Base-by-base conservation (phyloP, 1,140 invertebrate species). In the Phthorimaea operculella region DNA sequence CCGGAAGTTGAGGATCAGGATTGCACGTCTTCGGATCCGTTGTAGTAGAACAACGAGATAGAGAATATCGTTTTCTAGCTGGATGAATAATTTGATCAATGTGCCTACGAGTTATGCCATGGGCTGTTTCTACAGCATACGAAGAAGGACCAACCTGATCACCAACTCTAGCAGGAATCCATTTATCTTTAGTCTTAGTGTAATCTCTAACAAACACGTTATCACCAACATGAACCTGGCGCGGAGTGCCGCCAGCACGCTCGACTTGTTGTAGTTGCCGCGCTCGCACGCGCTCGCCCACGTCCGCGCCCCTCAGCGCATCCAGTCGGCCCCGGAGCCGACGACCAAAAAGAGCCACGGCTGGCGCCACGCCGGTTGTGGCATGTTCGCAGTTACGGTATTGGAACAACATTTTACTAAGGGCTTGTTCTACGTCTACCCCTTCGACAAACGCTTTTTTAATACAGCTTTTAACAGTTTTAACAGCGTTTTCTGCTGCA, bases 401-500 rank as follows among this genome's bases (percentile, higher is more conserved):
- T 16, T 55, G 34, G n/a, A 64, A 58, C 33, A 64, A 59, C 62
- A 64, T 62, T 53, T 44, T 14, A 44, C 51, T 48, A 39, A 72
- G 44, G 16, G 53, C 53, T 4, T 9, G 48, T 18, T 47, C 6
- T 45, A 18, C 11, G 45, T 57, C 42, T 8, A 51, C 45, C 15
- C 42, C 16, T 56, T 61, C 39, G 33, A 39, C 18, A 52, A 52
- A 16, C 44, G 45, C 48, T 58, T 55, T 64, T 49, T 21, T 49
- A 18, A 18, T 6, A 4, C 59, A 0, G n/a, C n/a, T n/a, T n/a
- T n/a, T n/a, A n/a, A n/a, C n/a, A n/a, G n/a, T n/a, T n/a, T n/a
- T n/a, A n/a, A 78, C 74, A n/a, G 60, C 56, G 44, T 76, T 61
- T 65, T 70, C 71, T 1, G 65, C 67, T 33, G 50, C 56, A 1